Conservation (phyloP, 2,113 vertebrate genomes). For the Oreochromis spilurus region DNA sequence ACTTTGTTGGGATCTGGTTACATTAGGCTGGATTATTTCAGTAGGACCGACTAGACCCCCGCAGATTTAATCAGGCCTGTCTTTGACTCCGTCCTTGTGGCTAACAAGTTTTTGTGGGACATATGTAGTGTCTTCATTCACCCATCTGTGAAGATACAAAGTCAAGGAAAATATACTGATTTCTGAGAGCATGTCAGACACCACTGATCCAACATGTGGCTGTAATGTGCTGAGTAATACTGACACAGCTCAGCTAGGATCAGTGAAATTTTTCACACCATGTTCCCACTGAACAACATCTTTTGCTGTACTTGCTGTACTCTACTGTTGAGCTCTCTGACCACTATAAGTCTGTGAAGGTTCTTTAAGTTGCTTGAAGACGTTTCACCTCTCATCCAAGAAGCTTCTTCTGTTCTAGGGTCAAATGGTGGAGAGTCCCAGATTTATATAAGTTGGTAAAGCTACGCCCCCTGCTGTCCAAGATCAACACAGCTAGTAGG, state of each 20-base stretch:
- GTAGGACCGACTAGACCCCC: neutral
- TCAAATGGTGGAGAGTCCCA: neutral
- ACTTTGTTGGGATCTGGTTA: neutral
- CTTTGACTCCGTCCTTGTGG: neutral
- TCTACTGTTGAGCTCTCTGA: neutral
- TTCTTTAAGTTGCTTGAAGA: neutral
- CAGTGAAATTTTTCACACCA: neutral
- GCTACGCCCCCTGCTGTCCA: neutral
- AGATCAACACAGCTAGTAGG: neutral
- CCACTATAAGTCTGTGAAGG: neutral
- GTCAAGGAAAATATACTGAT: neutral
- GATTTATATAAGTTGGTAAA: neutral
- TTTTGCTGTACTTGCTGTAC: neutral
- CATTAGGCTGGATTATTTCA: neutral
- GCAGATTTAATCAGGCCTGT: neutral
- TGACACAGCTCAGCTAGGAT: neutral
- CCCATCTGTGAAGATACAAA: neutral
- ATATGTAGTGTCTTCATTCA: neutral
- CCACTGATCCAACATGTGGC: neutral
- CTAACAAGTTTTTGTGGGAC: neutral
- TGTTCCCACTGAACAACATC: neutral
- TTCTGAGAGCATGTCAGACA: rapidly evolving
- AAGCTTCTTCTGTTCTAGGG: neutral
- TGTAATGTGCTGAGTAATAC: neutral
- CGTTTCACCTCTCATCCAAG: neutral